phyloP scores from a whole-genome alignment of 2,888 invertebrate genomes.

The Muscina levida region DNA sequence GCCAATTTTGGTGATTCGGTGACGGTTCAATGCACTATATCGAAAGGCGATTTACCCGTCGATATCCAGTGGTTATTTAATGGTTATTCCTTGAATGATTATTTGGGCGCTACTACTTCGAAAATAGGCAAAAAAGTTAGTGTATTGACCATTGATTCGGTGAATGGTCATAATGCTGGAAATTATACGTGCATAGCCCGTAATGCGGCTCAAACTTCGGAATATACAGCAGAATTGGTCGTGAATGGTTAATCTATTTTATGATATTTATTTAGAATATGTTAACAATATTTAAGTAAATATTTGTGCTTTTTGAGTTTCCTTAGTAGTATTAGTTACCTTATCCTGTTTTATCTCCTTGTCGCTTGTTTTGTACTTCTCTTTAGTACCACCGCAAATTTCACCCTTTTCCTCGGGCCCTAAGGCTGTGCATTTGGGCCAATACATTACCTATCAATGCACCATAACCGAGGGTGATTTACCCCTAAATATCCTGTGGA shows the following conservation, averaged over 20 bases:
- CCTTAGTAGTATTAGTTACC: conserved; percentile 6
- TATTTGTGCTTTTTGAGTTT: conserved; percentile 7
- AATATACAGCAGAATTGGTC: conserved; percentile 81
- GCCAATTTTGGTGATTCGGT: conserved; percentile 85
- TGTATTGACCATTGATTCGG: conserved; percentile 82
- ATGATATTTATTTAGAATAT: not conserved
- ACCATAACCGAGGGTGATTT: conserved; percentile 84
- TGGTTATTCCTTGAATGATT: conserved; percentile 84
- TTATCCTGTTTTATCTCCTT: conserved; percentile 14
- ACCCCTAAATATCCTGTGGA: conserved; percentile 85
- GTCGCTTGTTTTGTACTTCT: not conserved
- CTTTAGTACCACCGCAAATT: conserved; percentile 79
- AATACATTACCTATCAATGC: conserved; percentile 83
- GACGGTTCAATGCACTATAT: conserved; percentile 83
- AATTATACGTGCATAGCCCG: conserved; percentile 82
- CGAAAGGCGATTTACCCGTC: conserved; percentile 86
- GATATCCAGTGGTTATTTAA: conserved; percentile 85
- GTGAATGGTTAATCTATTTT: conserved; percentile 80
- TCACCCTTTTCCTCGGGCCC: conserved; percentile 82
- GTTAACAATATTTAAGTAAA: not conserved
- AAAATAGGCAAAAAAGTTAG: conserved; percentile 81
- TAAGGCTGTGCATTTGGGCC: conserved; percentile 83
- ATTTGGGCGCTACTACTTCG: conserved; percentile 80
- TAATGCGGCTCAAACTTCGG: conserved; percentile 82
- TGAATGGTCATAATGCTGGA: conserved; percentile 82